Base-by-base conservation (phyloP, 2,113 vertebrate genomes). In the Grammomys dolichurus region DNA sequence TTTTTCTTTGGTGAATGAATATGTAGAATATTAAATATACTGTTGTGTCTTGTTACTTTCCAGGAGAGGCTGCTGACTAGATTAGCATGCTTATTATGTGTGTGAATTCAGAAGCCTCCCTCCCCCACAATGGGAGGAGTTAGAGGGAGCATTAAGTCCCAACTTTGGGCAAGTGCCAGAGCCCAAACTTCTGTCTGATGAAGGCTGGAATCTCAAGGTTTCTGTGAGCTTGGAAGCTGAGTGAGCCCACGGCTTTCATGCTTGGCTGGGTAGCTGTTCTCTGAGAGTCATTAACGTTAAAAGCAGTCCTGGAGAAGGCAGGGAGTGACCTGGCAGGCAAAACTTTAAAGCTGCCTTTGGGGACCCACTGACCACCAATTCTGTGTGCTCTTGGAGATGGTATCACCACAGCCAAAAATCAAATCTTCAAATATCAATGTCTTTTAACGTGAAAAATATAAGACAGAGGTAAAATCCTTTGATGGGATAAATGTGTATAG, bases 331-430 rank as follows among this genome's bases (percentile, higher is more conserved):
- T 58, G 85, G 48, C 58, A 58, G 93, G 76, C 95, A 73, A 72
- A 81, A 81, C 77, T 88, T 85, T 69, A 14, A 26, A 94, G 91
- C 65, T 94, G 65, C 46, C 77, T 94, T 87, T 90, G 58, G 87
- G 80, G 65, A 76, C 22, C 28, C 91, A 17, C 36, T 89, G 76
- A 93, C 69, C 75, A 91, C 46, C 73, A 93, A 78, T 94, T 95
- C 86, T 48, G 80, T 51, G 67, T 36, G 87, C 90, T 89, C 92
- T 48, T 88, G 60, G 58, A 60, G 90, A 80, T 85, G 60, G 33
- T 69, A 94, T 96, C 87, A 90, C 40, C 76, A 28, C 40, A 40
- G 90, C 90, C 94, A 88, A 95, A 63, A 81, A 63, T 80, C 70
- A 87, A 22, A 65, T 96, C 43, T 89, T 51, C 40, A 96, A 90